phyloP scores from a whole-genome alignment of 2,797 vertebrate species.

The Hylomyscus alleni region DNA sequence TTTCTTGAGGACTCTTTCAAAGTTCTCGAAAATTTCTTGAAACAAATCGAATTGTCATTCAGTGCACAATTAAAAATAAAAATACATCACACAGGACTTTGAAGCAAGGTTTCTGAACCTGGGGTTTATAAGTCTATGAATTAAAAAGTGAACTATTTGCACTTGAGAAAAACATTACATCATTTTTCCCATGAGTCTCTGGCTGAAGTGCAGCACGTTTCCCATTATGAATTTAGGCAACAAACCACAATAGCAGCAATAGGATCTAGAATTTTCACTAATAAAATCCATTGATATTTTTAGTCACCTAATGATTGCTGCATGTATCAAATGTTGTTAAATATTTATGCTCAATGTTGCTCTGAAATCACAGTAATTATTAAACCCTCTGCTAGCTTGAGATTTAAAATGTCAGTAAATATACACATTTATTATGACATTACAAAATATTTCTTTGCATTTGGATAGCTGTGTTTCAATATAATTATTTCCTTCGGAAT shows the following conservation, averaged over 20 bases:
- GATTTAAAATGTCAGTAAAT: conserved; percentile 64
- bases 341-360: conserved; percentile 57
- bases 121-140: neutral
- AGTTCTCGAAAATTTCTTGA: conserved; percentile 70
- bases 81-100: conserved; percentile 13
- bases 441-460: conserved; percentile 40
- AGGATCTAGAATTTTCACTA: neutral
- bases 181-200: neutral
- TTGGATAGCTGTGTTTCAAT: conserved; percentile 24
- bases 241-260: neutral
- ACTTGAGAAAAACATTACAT: conserved; percentile 33
- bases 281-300: conserved; percentile 60
- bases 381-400: conserved; percentile 62
- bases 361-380: conserved; percentile 70
- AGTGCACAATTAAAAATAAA: conserved; percentile 68
- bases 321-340: conserved; percentile 66
- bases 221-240: conserved; percentile 26
- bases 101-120: conserved; percentile 43
- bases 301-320: conserved; percentile 32
- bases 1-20: conserved; percentile 73
- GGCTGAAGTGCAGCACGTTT: conserved; percentile 3
- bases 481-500: conserved; percentile 53
- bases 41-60: conserved; percentile 68
- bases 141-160: conserved; percentile 27
- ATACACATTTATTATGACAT: conserved; percentile 30